Evolutionary conservation across 2,797 vertebrate species (phyloP).

Genomic region (Parotocinclus haroldoi): DNA sequence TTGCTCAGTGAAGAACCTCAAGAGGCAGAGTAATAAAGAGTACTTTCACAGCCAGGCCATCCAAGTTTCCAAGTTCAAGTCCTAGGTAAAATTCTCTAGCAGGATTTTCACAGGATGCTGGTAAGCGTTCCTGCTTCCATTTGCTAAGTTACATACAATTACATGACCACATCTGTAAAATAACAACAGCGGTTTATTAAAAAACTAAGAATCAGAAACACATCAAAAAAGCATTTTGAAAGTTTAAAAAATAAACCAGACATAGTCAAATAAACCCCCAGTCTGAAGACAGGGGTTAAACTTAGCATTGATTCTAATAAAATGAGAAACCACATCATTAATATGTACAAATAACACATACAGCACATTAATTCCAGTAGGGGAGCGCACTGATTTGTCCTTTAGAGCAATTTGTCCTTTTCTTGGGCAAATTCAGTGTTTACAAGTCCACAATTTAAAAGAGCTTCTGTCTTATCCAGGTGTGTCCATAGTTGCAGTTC

Average conservation of each 20-base stretch:
- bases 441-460: neutral
- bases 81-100: neutral
- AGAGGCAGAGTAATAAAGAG: neutral
- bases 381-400: neutral
- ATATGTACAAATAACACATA: neutral
- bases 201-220: constrained; percentile 36
- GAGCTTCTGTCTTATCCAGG: constrained; percentile 8
- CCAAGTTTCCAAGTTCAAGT: neutral
- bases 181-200: constrained; percentile 47
- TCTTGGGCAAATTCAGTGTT: constrained; percentile 7
- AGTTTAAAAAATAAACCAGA: constrained; percentile 32
- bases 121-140: neutral
- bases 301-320: constrained; percentile 24
- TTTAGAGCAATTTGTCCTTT: constrained; percentile 2
- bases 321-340: constrained; percentile 1
- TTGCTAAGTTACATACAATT: neutral
- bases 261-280: no score
- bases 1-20: no score
- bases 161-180: neutral
- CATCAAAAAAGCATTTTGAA: constrained; percentile 6
- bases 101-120: neutral
- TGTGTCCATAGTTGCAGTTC: constrained; percentile 2
- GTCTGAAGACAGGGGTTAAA: neutral
- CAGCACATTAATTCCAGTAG: neutral
- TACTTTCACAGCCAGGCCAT: neutral